Conservation (phyloP, 2,888 invertebrate genomes). For the Ypsolopha sequella region DNA sequence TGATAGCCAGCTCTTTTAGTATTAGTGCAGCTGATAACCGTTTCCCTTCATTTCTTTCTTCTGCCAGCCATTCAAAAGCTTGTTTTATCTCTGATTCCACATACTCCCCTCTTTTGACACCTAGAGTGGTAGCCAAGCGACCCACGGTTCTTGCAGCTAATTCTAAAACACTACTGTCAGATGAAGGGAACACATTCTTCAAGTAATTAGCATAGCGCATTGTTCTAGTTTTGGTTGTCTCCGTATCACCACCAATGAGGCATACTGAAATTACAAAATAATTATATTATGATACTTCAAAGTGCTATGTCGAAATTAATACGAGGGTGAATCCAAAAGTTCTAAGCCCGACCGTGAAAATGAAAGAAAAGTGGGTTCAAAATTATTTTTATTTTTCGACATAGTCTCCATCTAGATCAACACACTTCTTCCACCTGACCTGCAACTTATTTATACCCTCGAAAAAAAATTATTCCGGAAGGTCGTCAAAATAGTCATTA, state of each 20-base stretch:
- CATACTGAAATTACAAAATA: conserved; percentile 75
- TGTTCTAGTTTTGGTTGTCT: conserved; percentile 88
- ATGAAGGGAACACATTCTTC: conserved; percentile 88
- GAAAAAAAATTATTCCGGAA: no score
- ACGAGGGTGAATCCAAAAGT: no score
- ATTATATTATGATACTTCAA: no score
- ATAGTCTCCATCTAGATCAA: no score
- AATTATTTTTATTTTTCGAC: no score
- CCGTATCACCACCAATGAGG: conserved; percentile 91
- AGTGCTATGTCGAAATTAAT: no score
- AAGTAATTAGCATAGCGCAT: conserved; percentile 93
- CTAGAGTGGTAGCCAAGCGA: conserved; percentile 87
- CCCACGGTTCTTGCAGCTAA: conserved; percentile 96
- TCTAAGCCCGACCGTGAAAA: no score
- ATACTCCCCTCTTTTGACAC: conserved; percentile 94
- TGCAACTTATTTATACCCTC: no score
- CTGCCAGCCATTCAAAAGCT: conserved; percentile 94
- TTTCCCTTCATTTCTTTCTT: conserved; percentile 91
- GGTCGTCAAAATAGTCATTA: no score
- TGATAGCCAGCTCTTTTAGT: conserved; percentile 91
- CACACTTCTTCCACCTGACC: no score
- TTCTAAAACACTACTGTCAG: conserved; percentile 92
- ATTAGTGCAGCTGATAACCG: conserved; percentile 93
- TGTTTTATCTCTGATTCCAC: conserved; percentile 96
- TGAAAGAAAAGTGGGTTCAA: no score